Percentiles rank a stretch among this genome's conserved stretches.
These are phyloP conservation scores for Zophobas atratus DNA, from an alignment of 1,140 invertebrate species.

Conservation along the genomic window DNA sequence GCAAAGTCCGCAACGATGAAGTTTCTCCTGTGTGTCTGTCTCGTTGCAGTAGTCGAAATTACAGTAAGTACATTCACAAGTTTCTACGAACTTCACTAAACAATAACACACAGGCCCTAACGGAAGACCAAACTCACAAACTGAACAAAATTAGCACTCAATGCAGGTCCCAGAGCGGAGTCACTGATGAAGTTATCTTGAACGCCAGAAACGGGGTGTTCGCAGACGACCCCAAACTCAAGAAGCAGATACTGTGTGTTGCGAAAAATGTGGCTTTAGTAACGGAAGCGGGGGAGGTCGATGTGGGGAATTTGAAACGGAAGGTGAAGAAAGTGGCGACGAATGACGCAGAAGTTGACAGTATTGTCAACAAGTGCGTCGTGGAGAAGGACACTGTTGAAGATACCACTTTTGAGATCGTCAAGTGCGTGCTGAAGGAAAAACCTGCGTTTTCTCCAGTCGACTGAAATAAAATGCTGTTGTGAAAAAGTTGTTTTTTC, in stretches of 20 bases:
- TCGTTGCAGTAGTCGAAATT: too few relatives aligned
- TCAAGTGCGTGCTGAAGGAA: neutral
- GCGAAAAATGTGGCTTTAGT: slow-evolving; percentile 67
- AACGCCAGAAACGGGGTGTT: slow-evolving; percentile 40
- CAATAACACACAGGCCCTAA: neutral
- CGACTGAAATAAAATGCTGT: neutral
- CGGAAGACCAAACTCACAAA: slow-evolving; percentile 50
- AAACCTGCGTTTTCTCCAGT: neutral
- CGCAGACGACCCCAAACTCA: slow-evolving; percentile 60
- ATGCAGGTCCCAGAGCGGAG: slow-evolving; percentile 44
- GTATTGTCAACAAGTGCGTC: neutral
- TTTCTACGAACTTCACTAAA: too few relatives aligned
- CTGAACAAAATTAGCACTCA: slow-evolving; percentile 43
- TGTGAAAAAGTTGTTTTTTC: too few relatives aligned
- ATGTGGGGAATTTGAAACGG: slow-evolving; percentile 55
- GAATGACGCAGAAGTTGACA: neutral
- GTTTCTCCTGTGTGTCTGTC: too few relatives aligned
- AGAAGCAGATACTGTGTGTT: slow-evolving; percentile 68
- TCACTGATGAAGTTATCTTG: slow-evolving; percentile 39
- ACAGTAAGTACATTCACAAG: too few relatives aligned
- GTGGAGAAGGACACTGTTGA: neutral
- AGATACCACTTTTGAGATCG: neutral
- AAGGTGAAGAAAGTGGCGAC: neutral
- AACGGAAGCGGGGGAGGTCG: slow-evolving; percentile 64
- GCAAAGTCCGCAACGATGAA: too few relatives aligned